A percentile compares a stretch with the other conserved stretches of the same genome.
phyloP scores from a whole-genome alignment of 2,113 vertebrate species.

The Climacteris rufus region DNA sequence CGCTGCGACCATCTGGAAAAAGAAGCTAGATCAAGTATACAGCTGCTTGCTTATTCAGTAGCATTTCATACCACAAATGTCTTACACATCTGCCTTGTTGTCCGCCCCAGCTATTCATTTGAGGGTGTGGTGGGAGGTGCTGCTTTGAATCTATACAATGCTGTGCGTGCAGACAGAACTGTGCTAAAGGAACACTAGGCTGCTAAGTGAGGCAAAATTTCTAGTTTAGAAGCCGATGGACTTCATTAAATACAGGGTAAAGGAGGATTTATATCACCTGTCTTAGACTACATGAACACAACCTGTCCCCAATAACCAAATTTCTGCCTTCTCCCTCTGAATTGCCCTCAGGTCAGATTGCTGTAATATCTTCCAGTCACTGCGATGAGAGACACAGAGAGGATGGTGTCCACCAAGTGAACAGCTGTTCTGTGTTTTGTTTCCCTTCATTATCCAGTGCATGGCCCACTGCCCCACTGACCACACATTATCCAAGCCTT shows the following conservation, averaged over 20 bases:
- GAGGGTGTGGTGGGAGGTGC: background rate
- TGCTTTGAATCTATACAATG: background rate
- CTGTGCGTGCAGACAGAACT: background rate
- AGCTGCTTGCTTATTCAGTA: constrained; percentile 46
- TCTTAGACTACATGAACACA: background rate
- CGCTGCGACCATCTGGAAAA: constrained; percentile 27
- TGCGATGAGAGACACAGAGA: background rate
- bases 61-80: constrained; percentile 6
- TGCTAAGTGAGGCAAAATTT: background rate
- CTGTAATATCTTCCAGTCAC: background rate
- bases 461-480: background rate
- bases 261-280: background rate
- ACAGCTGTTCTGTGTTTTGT: background rate
- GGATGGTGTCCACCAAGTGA: background rate
- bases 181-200: background rate
- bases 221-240: background rate
- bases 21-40: background rate
- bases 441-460: background rate
- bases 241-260: background rate
- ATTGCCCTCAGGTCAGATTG: background rate
- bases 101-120: background rate
- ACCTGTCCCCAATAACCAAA: background rate
- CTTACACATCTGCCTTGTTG: constrained; percentile 11
- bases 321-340: background rate
- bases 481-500: background rate